Evolutionary conservation across 2,797 vertebrate genomes (phyloP), one percentile per base, ranked within the genome.

Genomic region (Nothura maculosa): DNA sequence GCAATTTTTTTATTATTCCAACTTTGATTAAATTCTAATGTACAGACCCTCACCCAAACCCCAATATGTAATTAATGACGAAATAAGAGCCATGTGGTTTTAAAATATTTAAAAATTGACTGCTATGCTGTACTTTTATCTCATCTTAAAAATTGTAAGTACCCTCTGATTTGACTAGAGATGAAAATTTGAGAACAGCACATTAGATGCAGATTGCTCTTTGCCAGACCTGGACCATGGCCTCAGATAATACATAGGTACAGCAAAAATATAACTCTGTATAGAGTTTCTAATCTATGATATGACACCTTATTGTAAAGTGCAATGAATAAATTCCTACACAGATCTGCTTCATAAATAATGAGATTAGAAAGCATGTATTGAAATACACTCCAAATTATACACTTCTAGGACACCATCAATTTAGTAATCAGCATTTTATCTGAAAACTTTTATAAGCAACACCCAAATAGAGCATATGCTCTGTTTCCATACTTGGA

Each of bases 31-130:
- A 80, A 64, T 79, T 3, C 14, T 80, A 86, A 27, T 3, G 2
- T 25, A 85, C 25, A 67, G 40, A 89, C 32, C 54, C 43, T 16
- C 1, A 11, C 4, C 24, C 27, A 32, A 38, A 62, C 27, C 36
- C 80, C 95, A 94, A 83, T 61, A 79, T 28, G 67, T 93, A 62
- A 76, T 76, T 81, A 78, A 90, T 80, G 25, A 83, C 82, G 86
- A 83, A 96, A 76, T 57, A 82, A 92, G 40, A 69, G 18, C 55
- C 54, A 40, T 48, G 30, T 55, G 21, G 18, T 57, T 87, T 72
- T 55, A 25, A 78, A 85, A 45, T 75, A 85, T 87, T 75, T 78
- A 17, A 77, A 57, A 81, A 70, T 82, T 74, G 40, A 50, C 36
- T 43, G 11, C 21, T 73, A 92, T 84, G 30, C 64, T 87, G 13